Evolutionary conservation across 2,888 invertebrate species (phyloP).

Genomic region (Agonopterix subpropinquella): DNA sequence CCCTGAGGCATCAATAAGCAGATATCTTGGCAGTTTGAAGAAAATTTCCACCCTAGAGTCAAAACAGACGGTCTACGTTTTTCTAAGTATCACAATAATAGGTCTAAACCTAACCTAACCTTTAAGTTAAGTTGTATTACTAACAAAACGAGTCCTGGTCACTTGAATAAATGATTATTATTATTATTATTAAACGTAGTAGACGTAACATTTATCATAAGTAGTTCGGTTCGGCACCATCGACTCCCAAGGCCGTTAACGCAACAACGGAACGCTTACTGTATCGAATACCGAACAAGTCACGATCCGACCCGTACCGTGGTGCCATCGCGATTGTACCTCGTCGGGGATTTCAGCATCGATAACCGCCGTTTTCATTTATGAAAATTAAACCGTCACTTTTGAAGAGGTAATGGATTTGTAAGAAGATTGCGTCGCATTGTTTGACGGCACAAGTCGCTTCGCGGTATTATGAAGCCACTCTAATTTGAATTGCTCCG

Average conservation of each 20-base stretch:
- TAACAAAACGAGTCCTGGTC: too few relatives aligned
- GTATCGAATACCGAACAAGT: conserved; percentile 43
- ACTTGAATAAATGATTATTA: too few relatives aligned
- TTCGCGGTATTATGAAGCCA: not conserved
- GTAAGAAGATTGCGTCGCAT: conserved; percentile 5
- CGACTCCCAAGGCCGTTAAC: conserved; percentile 58
- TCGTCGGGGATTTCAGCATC: conserved; percentile 30
- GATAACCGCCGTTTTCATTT: conserved; percentile 15
- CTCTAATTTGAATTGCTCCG: too few relatives aligned
- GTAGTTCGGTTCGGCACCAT: conserved; percentile 40
- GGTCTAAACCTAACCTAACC: too few relatives aligned
- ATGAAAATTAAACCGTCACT: conserved; percentile 6
- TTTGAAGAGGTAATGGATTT: conserved; percentile 15
- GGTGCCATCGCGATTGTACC: conserved; percentile 32
- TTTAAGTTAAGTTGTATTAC: too few relatives aligned
- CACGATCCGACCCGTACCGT: conserved; percentile 42
- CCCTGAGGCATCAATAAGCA: too few relatives aligned
- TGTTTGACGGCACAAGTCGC: conserved; percentile 1
- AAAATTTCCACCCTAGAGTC: too few relatives aligned
- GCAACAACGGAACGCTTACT: conserved; percentile 57
- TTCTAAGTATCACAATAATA: too few relatives aligned
- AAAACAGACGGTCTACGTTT: too few relatives aligned
- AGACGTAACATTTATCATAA: conserved; percentile 1
- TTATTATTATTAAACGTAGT: too few relatives aligned
- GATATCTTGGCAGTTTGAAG: too few relatives aligned